A percentile compares a stretch with the other conserved stretches of the same genome.
Evolutionary conservation across 1,140 invertebrate genomes (phyloP).

Genomic region (Amphibalanus amphitrite): DNA sequence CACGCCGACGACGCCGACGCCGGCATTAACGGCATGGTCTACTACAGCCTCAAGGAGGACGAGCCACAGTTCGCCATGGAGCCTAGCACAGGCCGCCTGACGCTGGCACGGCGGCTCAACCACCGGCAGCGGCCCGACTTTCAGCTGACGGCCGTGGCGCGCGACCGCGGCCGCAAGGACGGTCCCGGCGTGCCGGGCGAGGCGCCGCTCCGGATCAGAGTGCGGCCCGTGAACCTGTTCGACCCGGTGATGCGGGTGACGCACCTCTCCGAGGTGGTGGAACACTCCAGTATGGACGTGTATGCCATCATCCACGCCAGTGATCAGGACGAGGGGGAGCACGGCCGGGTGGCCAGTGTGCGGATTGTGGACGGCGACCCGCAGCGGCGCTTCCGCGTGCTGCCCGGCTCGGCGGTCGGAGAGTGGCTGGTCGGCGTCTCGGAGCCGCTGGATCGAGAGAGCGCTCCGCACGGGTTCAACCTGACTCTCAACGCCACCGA

Average conservation of each 20-base stretch:
- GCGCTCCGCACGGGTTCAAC: conserved; percentile 59
- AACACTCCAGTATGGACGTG: conserved; percentile 65
- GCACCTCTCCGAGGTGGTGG: conserved; percentile 58
- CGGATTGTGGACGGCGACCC: conserved; percentile 76
- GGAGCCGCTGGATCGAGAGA: conserved; percentile 53
- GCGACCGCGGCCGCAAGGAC: conserved; percentile 48
- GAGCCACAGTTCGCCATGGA: conserved; percentile 77
- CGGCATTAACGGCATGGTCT: conserved; percentile 85
- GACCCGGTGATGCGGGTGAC: conserved; percentile 59
- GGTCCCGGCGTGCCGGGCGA: conserved; percentile 35
- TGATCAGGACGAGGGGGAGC: conserved; percentile 61
- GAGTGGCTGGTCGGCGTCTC: conserved; percentile 45
- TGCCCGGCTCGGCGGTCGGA: conserved; percentile 25
- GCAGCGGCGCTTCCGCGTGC: conserved; percentile 63
- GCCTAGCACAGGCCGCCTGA: conserved; percentile 73
- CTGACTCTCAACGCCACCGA: conserved; percentile 69
- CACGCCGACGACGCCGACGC: conserved; percentile 84
- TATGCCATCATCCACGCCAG: conserved; percentile 74
- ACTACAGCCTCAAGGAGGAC: conserved; percentile 73
- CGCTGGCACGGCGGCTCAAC: conserved; percentile 56
- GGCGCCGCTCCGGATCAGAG: conserved; percentile 54
- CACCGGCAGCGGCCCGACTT: conserved; percentile 47
- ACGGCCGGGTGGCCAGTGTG: conserved; percentile 63
- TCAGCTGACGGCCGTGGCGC: conserved; percentile 57
- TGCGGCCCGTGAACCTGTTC: conserved; percentile 69